A percentile compares a stretch with the other conserved stretches of the same genome.
Conservation (phyloP, 2,797 vertebrate species). For the Arremon aurantiirostris region DNA sequence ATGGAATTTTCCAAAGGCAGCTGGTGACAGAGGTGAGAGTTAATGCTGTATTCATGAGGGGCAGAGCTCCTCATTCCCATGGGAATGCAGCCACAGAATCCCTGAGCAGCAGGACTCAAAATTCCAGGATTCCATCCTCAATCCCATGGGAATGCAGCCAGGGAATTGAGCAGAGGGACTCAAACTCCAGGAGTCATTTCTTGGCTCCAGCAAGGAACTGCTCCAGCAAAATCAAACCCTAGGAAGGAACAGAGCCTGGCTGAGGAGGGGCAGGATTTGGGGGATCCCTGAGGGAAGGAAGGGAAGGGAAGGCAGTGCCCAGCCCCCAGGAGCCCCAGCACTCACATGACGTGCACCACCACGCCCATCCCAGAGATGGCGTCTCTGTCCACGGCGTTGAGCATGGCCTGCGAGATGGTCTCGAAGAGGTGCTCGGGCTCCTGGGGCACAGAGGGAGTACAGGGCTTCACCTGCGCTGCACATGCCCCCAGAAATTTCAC, state of each 20-base stretch:
- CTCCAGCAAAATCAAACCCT: neutral
- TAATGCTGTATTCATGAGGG: rapidly evolving
- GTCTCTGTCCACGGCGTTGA: neutral
- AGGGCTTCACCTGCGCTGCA: neutral
- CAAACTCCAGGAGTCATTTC: neutral
- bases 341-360: neutral
- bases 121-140: neutral
- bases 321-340: neutral
- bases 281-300: neutral
- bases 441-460: neutral
- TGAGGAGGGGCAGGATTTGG: neutral
- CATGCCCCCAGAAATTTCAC: neutral
- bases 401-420: neutral
- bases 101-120: too few species aligned
- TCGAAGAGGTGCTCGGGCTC: neutral
- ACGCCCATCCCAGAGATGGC: neutral
- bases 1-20: neutral
- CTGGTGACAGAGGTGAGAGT: neutral
- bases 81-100: neutral
- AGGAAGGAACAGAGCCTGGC: rapidly evolving
- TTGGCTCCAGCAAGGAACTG: neutral
- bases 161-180: neutral
- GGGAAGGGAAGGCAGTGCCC: neutral
- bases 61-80: neutral
- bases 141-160: neutral